phyloP scores from a whole-genome alignment of 2,888 invertebrate genomes.

The Andricus curvator region DNA sequence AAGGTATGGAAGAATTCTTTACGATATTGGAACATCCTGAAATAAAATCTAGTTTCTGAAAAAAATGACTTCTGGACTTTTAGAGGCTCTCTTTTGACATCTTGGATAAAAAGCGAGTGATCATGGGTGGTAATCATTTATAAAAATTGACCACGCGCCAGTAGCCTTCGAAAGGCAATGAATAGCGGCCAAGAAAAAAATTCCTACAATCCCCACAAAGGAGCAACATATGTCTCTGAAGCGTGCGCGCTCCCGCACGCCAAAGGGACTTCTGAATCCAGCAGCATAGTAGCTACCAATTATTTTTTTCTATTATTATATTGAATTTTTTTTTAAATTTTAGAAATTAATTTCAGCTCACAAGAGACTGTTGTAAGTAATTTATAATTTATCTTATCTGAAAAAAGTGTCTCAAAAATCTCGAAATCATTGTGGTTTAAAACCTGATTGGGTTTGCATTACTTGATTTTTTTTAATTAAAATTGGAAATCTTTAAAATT shows the following conservation, averaged over 20 bases:
- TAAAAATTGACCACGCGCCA: conserved; percentile 58
- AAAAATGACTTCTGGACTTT: conserved; percentile 1
- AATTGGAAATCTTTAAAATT: too few species aligned
- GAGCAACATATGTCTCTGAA: conserved; percentile 40
- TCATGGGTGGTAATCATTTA: conserved; percentile 50
- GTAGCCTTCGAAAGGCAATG: conserved; percentile 43
- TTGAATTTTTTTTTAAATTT: background rate
- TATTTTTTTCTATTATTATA: conserved; percentile 3
- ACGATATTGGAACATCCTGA: background rate
- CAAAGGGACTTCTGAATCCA: background rate
- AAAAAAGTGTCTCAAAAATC: too few species aligned
- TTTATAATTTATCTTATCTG: too few species aligned
- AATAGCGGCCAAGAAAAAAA: conserved; percentile 41
- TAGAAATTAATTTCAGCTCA: background rate
- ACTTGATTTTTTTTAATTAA: too few species aligned
- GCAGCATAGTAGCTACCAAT: background rate
- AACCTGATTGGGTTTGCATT: too few species aligned
- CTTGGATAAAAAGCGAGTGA: conserved; percentile 10
- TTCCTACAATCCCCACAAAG: conserved; percentile 32
- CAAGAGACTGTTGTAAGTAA: background rate
- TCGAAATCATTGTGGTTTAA: too few species aligned
- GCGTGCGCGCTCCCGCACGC: conserved; percentile 30
- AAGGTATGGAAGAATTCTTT: background rate
- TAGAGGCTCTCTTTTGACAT: conserved; percentile 25
- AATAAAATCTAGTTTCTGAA: background rate